Conservation (phyloP, 2,797 vertebrate species). For the Syndactyla subalaris region DNA sequence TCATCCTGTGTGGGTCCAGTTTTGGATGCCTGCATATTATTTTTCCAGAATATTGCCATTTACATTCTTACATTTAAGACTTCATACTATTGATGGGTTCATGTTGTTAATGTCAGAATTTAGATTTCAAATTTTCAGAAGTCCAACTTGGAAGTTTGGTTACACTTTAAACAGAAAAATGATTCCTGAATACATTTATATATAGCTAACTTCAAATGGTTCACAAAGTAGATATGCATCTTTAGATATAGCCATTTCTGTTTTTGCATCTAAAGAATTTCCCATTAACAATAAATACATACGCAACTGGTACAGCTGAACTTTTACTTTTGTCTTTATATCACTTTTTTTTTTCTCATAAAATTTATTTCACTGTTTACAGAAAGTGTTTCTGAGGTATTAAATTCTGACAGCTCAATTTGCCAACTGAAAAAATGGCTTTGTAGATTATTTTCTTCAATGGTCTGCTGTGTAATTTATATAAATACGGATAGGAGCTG, state of each 20-base stretch:
- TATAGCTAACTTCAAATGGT: background rate
- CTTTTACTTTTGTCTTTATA: background rate
- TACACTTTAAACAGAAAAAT: background rate
- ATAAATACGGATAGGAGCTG: background rate
- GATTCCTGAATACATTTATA: fast-evolving
- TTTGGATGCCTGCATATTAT: background rate
- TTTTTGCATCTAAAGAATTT: background rate
- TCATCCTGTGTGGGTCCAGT: background rate
- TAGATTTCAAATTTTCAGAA: background rate
- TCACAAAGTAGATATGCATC: background rate
- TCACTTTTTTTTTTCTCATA: background rate
- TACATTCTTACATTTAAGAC: background rate
- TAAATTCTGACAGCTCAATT: background rate
- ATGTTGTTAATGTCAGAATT: background rate
- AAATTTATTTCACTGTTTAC: background rate
- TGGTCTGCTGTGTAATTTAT: background rate
- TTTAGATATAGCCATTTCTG: background rate
- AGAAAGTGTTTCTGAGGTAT: background rate
- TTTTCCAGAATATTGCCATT: background rate
- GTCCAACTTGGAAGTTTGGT: background rate
- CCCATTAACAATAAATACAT: background rate
- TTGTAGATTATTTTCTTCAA: background rate
- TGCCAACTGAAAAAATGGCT: background rate
- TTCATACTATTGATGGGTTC: background rate
- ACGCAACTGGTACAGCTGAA: fast-evolving